Base-by-base conservation (phyloP, 2,797 vertebrate genomes). In the Euthynnus affinis region DNA sequence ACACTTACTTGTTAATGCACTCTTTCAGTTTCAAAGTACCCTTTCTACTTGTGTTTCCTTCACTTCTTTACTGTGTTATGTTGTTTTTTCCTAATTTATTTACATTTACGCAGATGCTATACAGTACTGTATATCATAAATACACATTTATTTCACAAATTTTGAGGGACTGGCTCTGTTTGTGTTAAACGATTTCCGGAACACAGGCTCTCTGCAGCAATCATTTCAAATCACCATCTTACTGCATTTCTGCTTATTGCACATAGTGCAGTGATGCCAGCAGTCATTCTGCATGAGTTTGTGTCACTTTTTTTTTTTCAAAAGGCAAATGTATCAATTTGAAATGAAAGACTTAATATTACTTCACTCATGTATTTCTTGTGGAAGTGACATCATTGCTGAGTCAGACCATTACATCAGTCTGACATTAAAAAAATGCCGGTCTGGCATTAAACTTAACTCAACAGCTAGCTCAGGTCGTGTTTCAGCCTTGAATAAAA, bases 321-420 rank as follows among this genome's bases (percentile, higher is more conserved):
- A 63, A 74, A 1, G 17, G 71, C 71, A 83, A 87, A 83, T 75
- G 46, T 65, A 77, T 80, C 61, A 81, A 76, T 88, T 84, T 74
- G 46, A 59, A 81, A 51, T 46, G 62, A 76, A 83, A 64, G 66
- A 46, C 66, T 62, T 72, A 70, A 76, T 78, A 78, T 80, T 15
- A 8, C 70, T 64, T 34, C 55, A 53, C 51, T 84, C 9, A 0
- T 78, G 65, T 70, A 76, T 68, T 71, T 71, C 59, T 71, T 60
- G 68, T 81, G 34, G 49, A 82, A 72, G 72, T 68, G 78, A 80
- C 74, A 70, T 81, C 60, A 23, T 14, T 63, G 77, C 77, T 69
- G 74, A 82, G 62, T 84, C 72, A 80, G 58, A 67, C 40, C 25
- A 58, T 82, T 64, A 78, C 46, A 0, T 63, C 74, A 79, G 71